These are phyloP conservation scores for Eupithecia inturbata DNA, from an alignment of 2,888 invertebrate species.

Conservation along the genomic window DNA sequence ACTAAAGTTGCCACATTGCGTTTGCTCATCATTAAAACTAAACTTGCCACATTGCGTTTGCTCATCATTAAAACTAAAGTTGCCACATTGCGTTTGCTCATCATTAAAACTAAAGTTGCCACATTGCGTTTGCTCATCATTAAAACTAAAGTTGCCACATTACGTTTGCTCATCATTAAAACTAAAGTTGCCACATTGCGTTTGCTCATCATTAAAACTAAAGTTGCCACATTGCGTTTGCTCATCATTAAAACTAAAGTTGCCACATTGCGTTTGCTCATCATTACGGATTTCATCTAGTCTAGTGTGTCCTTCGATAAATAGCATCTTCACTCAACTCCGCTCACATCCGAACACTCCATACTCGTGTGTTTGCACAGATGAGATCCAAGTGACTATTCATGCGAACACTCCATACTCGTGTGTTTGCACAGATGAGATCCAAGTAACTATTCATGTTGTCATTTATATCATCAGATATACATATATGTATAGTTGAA, in stretches of 20 bases:
- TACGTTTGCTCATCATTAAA: too few species aligned
- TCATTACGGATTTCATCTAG: background rate
- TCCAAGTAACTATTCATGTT: background rate
- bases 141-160: background rate
- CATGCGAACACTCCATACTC: background rate
- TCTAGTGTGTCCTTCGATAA: background rate
- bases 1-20: background rate
- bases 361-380: background rate
- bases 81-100: background rate
- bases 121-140: too few species aligned
- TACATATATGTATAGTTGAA: too few species aligned
- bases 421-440: background rate
- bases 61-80: background rate
- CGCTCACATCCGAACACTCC: background rate
- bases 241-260: background rate
- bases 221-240: background rate
- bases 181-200: background rate
- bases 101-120: background rate
- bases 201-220: too few species aligned
- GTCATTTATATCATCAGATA: background rate
- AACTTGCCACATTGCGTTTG: background rate
- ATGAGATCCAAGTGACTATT: background rate
- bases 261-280: background rate
- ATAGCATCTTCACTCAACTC: background rate
- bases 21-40: too few species aligned